These are phyloP conservation scores for Cyaniris semiargus DNA, from an alignment of 2,888 invertebrate genomes.

Conservation along the genomic window DNA sequence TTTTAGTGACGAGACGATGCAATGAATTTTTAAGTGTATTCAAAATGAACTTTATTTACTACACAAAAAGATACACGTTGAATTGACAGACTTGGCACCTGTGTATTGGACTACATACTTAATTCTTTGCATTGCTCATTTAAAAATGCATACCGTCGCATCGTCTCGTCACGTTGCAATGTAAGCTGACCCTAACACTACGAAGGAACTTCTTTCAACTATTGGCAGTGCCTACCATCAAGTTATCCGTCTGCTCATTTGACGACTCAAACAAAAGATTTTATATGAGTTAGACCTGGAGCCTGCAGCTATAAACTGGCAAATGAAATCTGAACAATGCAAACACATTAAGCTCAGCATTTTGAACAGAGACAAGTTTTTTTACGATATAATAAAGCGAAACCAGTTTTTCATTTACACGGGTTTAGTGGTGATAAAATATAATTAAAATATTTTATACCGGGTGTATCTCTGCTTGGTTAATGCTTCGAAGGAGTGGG, in stretches of 20 bases:
- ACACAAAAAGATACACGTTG: too few species aligned
- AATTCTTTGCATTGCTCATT: too few species aligned
- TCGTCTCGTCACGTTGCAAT: too few species aligned
- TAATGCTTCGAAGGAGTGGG: constrained; percentile 62
- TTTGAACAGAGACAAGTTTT: constrained; percentile 68
- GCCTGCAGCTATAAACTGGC: constrained; percentile 19
- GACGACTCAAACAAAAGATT: not conserved
- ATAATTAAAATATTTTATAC: constrained; percentile 81
- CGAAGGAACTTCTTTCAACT: too few species aligned
- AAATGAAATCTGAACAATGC: constrained; percentile 68
- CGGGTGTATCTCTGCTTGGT: constrained; percentile 67
- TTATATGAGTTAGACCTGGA: not conserved
- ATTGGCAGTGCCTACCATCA: not conserved
- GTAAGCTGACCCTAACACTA: too few species aligned
- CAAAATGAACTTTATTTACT: too few species aligned
- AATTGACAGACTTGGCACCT: too few species aligned
- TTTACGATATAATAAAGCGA: constrained; percentile 77
- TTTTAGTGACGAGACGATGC: too few species aligned
- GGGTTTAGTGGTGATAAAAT: constrained; percentile 78
- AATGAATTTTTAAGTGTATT: too few species aligned
- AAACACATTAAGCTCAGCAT: constrained; percentile 63
- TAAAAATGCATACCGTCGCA: too few species aligned
- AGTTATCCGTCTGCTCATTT: not conserved
- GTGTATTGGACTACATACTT: too few species aligned
- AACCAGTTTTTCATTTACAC: constrained; percentile 80